A percentile compares a stretch with the other conserved stretches of the same genome.
These are phyloP conservation scores for Syritta pipiens DNA, from an alignment of 2,888 invertebrate genomes.

Conservation along the genomic window DNA sequence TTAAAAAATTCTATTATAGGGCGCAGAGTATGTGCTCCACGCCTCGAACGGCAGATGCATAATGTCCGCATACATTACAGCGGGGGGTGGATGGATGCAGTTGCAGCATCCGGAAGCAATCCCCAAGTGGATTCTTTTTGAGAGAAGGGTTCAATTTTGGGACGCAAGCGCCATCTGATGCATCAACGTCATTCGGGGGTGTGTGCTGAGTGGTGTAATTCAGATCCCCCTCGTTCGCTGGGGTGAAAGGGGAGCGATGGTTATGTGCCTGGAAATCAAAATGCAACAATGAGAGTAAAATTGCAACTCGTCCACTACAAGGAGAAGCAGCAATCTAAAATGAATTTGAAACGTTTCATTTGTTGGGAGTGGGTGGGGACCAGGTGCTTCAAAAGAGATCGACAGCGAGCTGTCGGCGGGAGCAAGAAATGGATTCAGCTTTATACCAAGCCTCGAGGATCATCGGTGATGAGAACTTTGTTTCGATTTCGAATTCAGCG, in stretches of 20 bases:
- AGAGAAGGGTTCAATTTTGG: constrained; percentile 25
- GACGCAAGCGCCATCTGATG: constrained; percentile 13
- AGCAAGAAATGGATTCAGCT: too few species aligned
- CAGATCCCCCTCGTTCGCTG: constrained; percentile 37
- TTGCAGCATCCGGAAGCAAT: constrained; percentile 9
- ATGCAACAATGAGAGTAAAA: constrained; percentile 30
- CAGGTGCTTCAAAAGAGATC: too few species aligned
- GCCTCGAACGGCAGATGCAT: constrained; percentile 38
- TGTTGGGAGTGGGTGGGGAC: too few species aligned
- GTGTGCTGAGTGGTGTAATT: constrained; percentile 45
- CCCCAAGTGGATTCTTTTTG: constrained; percentile 18
- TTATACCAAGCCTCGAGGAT: too few species aligned
- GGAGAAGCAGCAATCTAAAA: too few species aligned
- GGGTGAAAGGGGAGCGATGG: not conserved
- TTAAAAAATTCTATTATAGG: constrained; percentile 63
- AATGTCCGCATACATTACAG: constrained; percentile 54
- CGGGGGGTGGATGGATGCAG: not conserved
- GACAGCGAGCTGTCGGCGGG: too few species aligned
- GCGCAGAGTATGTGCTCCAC: constrained; percentile 16
- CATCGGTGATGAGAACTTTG: too few species aligned
- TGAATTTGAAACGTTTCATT: too few species aligned
- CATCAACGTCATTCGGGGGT: constrained; percentile 25
- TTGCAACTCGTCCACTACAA: constrained; percentile 23
- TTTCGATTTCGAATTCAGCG: too few species aligned
- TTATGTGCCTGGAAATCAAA: constrained; percentile 14